These are phyloP conservation scores for Leptinotarsa texana DNA, from an alignment of 1,140 invertebrate species.

Conservation along the genomic window DNA sequence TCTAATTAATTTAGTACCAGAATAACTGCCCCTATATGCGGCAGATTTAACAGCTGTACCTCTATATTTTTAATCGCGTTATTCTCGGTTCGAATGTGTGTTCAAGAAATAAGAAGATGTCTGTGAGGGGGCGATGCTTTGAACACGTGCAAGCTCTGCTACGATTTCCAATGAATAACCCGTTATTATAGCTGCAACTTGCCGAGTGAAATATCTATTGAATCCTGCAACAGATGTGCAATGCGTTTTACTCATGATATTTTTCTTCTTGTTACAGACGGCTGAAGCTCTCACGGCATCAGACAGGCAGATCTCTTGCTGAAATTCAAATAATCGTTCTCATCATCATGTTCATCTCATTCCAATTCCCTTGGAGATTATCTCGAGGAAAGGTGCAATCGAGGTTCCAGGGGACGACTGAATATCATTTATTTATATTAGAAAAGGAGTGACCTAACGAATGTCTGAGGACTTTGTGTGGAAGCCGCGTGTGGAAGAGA, in stretches of 20 bases:
- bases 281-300: slow-evolving; percentile 50
- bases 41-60: slow-evolving; percentile 31
- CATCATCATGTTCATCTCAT: slow-evolving; percentile 39
- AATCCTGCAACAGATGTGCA: slow-evolving; percentile 20
- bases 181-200: slow-evolving; percentile 18
- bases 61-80: slow-evolving; percentile 26
- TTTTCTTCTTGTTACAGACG: slow-evolving; percentile 51
- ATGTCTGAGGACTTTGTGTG: neutral
- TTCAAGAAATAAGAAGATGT: slow-evolving; percentile 19
- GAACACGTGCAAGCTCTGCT: slow-evolving; percentile 21
- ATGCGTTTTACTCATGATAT: slow-evolving; percentile 11
- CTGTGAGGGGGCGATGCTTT: slow-evolving; percentile 20
- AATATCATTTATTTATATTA: slow-evolving; percentile 29
- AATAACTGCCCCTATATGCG: slow-evolving; percentile 33
- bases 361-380: slow-evolving; percentile 35
- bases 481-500: slow-evolving; percentile 3
- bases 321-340: slow-evolving; percentile 15
- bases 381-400: neutral
- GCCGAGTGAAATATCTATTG: slow-evolving; percentile 18
- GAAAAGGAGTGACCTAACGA: neutral
- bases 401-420: slow-evolving; percentile 25
- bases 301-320: slow-evolving; percentile 51
- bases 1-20: slow-evolving; percentile 41
- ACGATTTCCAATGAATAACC: slow-evolving; percentile 26
- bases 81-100: slow-evolving; percentile 16